Conservation (phyloP, 2,888 invertebrate species). For the Drosophila falleni region DNA sequence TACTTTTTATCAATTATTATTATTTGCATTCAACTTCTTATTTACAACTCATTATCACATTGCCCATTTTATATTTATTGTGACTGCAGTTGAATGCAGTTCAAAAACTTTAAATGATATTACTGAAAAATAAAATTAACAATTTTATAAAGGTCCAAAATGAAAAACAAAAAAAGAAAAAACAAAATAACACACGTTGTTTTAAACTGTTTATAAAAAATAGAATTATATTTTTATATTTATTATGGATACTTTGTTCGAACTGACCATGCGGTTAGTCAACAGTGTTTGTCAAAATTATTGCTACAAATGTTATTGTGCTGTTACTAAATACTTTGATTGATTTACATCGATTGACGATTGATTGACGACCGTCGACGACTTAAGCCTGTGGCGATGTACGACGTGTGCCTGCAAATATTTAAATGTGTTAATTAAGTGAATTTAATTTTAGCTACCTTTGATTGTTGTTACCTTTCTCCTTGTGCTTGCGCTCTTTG, state of each 20-base stretch:
- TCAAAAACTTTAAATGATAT: constrained; percentile 17
- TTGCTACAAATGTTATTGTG: constrained; percentile 39
- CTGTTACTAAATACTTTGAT: constrained; percentile 45
- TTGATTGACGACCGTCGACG: constrained; percentile 1
- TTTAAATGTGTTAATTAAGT: not conserved
- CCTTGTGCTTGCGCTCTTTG: constrained; percentile 85
- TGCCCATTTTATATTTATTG: constrained; percentile 43
- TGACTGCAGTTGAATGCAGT: constrained; percentile 24
- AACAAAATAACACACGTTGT: constrained; percentile 4
- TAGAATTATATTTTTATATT: constrained; percentile 28
- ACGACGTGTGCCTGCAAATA: constrained; percentile 58
- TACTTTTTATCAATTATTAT: constrained; percentile 5
- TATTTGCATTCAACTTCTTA: constrained; percentile 14
- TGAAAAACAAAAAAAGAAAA: not conserved
- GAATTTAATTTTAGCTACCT: not conserved
- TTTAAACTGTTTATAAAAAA: constrained; percentile 40
- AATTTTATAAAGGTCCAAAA: constrained; percentile 36
- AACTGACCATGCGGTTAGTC: constrained; percentile 6
- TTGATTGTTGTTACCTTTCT: constrained; percentile 86
- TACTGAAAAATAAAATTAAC: constrained; percentile 35
- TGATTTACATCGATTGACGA: constrained; percentile 28
- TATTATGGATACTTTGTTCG: constrained; percentile 26
- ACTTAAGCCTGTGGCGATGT: constrained; percentile 43
- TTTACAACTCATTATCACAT: constrained; percentile 14
- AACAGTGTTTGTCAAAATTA: constrained; percentile 32